Evolutionary conservation across 2,797 vertebrate species (phyloP).

Genomic region (Sus cebifrons): DNA sequence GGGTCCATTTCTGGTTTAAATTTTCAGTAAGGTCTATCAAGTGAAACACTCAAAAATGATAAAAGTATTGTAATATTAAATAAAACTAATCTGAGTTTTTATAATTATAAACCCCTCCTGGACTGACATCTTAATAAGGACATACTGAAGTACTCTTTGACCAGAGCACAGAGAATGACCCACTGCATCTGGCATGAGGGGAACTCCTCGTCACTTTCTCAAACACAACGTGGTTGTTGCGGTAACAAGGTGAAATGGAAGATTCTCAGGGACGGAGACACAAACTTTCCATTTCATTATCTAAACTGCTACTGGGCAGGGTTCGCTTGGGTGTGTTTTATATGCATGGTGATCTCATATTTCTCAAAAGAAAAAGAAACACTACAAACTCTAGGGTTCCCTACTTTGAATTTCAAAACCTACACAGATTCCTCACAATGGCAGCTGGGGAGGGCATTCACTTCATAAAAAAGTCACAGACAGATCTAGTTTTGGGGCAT

Average conservation of each 20-base stretch:
- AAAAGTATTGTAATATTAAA: not conserved
- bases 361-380: conserved; percentile 61
- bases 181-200: not conserved
- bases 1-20: not conserved
- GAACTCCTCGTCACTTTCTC: not conserved
- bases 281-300: conserved; percentile 59
- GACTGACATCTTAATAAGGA: not conserved
- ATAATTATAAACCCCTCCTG: not conserved
- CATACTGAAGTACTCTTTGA: not conserved
- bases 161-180: not conserved
- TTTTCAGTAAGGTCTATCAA: conserved; percentile 56
- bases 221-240: not conserved
- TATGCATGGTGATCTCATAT: not conserved
- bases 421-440: conserved; percentile 64
- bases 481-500: conserved; percentile 62
- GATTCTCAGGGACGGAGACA: not conserved
- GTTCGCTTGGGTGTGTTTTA: conserved; percentile 21
- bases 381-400: conserved; percentile 67
- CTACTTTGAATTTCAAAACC: conserved; percentile 82
- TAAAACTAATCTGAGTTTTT: conserved; percentile 37
- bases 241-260: conserved; percentile 52
- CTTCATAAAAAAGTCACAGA: conserved; percentile 71
- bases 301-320: not conserved
- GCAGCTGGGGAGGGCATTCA: not conserved
- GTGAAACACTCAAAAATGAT: conserved; percentile 42